Base-by-base conservation (phyloP, 30 jellyfish, hydroid and myxozoan genomes). In the Aurelia sp. region DNA sequence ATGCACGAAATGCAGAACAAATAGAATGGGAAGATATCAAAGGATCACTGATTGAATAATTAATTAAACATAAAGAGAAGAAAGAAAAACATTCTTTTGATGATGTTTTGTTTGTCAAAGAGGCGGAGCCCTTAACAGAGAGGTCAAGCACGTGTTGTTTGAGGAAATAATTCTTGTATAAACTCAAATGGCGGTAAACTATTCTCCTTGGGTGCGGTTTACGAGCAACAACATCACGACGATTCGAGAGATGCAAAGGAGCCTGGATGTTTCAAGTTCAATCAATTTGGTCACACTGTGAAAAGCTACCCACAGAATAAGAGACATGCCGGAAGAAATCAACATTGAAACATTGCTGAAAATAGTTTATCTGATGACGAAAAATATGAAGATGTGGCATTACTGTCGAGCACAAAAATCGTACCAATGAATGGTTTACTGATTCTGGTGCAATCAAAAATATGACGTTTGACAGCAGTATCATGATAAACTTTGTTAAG, bases 391-490 rank as follows among this genome's bases (percentile, higher is more conserved):
- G 84, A 81, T 48, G 51, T 81, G 75, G 76, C 84, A 81, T 47
- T 81, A 57, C 22, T 53, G 61, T 66, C 76, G 61, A 67, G 84
- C 65, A 81, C 47, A 27, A 79, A 59, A 51, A 66, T 23, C 62
- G n/a, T 64, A 19, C 74, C 86, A 72, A 83, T 70, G 81, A 59
- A n/a, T 83, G 86, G 81, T 83, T 58, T 83, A 62, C 71, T 35
- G 93, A 52, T 73, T 71, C 86, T 61, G 93, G 86, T 61, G 95
- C 88, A 17, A 74, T 70, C 23, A 73, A 75, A 48, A 68, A 85
- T 27, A 73, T 66, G 89, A 73, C 78, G 19, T 63, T 3, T 66
- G 81, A 85, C 82, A 67, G 67, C 47, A 74, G 78, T 37, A 37
- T 48, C 37, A 18, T 73, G 73, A 16, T 72, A 11, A 21, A 70